Percentiles rank a stretch among this genome's conserved stretches.
These are phyloP conservation scores for Agrilus cyanescens DNA, from an alignment of 2,888 invertebrate species.

Conservation along the genomic window DNA sequence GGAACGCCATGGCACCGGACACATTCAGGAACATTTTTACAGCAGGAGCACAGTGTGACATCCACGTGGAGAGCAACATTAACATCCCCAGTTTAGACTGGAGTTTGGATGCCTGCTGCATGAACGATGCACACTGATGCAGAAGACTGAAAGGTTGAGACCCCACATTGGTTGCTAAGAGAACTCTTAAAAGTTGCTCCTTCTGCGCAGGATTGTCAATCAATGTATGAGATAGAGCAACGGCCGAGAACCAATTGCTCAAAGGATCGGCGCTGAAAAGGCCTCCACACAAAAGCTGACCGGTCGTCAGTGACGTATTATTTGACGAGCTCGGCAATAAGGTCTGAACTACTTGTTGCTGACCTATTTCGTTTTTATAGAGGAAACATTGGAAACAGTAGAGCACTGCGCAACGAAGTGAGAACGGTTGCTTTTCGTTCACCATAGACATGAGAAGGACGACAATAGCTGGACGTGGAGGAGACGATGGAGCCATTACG, in stretches of 20 bases:
- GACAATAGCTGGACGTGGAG: slow-evolving; percentile 88
- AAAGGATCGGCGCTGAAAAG: slow-evolving; percentile 78
- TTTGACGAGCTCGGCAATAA: slow-evolving; percentile 79
- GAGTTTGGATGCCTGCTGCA: slow-evolving; percentile 72
- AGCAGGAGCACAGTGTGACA: slow-evolving; percentile 69
- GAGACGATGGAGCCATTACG: slow-evolving; percentile 85
- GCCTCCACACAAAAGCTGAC: slow-evolving; percentile 88
- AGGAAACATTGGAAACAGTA: slow-evolving; percentile 97
- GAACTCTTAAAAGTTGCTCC: slow-evolving; percentile 81
- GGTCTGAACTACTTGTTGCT: slow-evolving; percentile 81
- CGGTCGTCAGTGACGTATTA: slow-evolving; percentile 57
- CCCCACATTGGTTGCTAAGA: slow-evolving; percentile 74
- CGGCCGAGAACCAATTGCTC: slow-evolving; percentile 92
- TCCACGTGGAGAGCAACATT: slow-evolving; percentile 84
- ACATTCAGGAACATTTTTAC: slow-evolving; percentile 64
- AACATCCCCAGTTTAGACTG: slow-evolving; percentile 82
- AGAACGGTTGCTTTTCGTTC: slow-evolving; percentile 92
- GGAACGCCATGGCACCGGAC: slow-evolving; percentile 71
- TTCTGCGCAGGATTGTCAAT: slow-evolving; percentile 76
- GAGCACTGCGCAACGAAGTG: slow-evolving; percentile 79
- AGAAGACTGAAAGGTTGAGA: slow-evolving; percentile 80
- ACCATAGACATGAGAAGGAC: slow-evolving; percentile 97
- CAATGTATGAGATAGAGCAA: slow-evolving; percentile 81
- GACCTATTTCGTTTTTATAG: slow-evolving; percentile 83
- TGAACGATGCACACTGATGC: slow-evolving; percentile 73